phyloP scores from a whole-genome alignment of 53 echinoderm and acorn worm species.

The Glandiceps talaboti region DNA sequence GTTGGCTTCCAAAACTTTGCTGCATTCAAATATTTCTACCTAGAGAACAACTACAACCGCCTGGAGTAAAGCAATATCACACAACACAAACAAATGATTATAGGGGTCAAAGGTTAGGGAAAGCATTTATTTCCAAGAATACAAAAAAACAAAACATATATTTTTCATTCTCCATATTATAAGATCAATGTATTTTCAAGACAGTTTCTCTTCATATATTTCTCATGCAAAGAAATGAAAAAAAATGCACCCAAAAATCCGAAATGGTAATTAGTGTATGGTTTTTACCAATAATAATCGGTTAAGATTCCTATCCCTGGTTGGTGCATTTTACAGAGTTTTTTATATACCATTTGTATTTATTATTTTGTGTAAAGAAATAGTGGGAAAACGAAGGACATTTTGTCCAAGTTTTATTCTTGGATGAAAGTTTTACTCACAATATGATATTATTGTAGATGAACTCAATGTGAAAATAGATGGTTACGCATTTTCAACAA shows the following conservation, averaged over 20 bases:
- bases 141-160: too few species aligned
- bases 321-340: not conserved
- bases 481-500: not conserved
- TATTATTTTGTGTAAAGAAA: not conserved
- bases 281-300: too few species aligned
- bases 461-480: not conserved
- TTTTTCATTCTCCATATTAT: not conserved
- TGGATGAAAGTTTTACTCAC: too few species aligned
- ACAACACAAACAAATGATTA: not conserved
- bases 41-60: too few species aligned
- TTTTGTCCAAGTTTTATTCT: not conserved
- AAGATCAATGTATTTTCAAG: not conserved
- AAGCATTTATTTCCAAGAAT: not conserved
- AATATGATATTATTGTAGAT: not conserved
- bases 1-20: too few species aligned
- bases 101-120: not conserved
- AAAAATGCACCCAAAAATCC: not conserved
- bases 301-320: not conserved
- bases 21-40: too few species aligned
- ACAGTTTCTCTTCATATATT: not conserved
- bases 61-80: not conserved
- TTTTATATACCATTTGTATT: not conserved
- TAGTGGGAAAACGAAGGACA: not conserved
- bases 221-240: not conserved
- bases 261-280: too few species aligned